Evolutionary conservation across 2,113 vertebrate species (phyloP), one percentile per base, ranked within the genome.

Genomic region (Pandion haliaetus): DNA sequence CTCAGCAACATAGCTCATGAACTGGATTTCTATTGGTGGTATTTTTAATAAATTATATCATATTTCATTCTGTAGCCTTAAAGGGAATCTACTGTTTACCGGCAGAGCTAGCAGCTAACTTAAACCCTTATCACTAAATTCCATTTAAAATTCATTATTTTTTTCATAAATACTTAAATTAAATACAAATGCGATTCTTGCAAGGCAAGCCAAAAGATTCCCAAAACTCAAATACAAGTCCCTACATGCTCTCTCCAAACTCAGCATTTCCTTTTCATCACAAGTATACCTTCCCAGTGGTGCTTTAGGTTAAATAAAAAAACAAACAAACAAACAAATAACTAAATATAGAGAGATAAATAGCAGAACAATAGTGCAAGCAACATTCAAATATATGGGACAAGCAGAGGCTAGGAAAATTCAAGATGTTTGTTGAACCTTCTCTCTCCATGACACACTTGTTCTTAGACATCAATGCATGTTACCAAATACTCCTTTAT

Each of bases 81-180:
- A 77, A 91, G 10, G 15, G 9, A 93, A 71, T 90, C 90, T 83
- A 61, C 17, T 86, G 44, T 82, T 93, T 95, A 84, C 31, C 47
- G 29, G 29, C 12, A 81, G 55, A 92, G 88, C 8, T 24, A 63
- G 31, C 38, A 59, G 89, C 44, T 90, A 88, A 74, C 55, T 88
- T 52, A 88, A 86, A 92, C 9, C 12, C 2, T 77, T 86, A 67
- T 88, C 32, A 47, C 28, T 67, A 50, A 81, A 92, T 92, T 71
- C 40, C 45, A 73, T 92, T 95, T 89, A 82, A 97, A 93, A 90
- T 81, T 77, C 50, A 73, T 55, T 82, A 71, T 90, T 83, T 94
- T 9, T 70, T 62, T 86, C 72, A 92, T 81, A 91, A 92, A 95
- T 90, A 90, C 82, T 92, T 72, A 40, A 93, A 94, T 58, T 45